These are phyloP conservation scores for Pollimyrus isidori DNA, from an alignment of 2,113 vertebrate species.

Conservation along the genomic window DNA sequence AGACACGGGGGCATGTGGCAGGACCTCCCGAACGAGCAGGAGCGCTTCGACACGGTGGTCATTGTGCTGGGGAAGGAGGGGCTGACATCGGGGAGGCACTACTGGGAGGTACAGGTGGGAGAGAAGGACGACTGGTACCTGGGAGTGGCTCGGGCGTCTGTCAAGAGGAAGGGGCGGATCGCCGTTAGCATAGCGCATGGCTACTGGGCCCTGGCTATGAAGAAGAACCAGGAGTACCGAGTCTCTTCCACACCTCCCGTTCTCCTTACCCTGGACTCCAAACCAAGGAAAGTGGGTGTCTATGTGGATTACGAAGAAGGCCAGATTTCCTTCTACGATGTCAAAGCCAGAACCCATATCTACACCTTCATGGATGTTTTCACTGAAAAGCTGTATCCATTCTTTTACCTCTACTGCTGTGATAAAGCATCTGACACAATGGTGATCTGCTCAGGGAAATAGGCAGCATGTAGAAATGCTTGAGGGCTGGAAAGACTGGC, in stretches of 20 bases:
- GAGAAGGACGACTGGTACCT: conserved; percentile 70
- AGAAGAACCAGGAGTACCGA: conserved; percentile 59
- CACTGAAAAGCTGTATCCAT: conserved; percentile 69
- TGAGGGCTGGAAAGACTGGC: conserved; percentile 13
- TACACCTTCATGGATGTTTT: conserved; percentile 72
- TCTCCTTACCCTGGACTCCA: conserved; percentile 51
- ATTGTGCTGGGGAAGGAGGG: conserved; percentile 53
- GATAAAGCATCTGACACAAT: conserved; percentile 65
- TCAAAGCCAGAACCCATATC: conserved; percentile 57
- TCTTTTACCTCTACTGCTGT: conserved; percentile 73
- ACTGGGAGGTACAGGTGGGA: conserved; percentile 68
- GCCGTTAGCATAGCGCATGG: conserved; percentile 57
- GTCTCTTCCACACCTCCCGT: conserved; percentile 52
- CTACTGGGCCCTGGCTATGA: conserved; percentile 69
- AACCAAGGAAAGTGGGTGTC: conserved; percentile 65
- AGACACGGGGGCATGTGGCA: conserved; percentile 62
- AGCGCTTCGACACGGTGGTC: conserved; percentile 64
- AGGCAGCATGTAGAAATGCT: conserved; percentile 13
- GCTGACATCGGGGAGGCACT: conserved; percentile 55
- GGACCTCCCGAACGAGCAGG: conserved; percentile 53
- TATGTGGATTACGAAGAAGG: conserved; percentile 80
- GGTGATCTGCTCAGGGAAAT: conserved; percentile 44
- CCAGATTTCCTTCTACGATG: conserved; percentile 75
- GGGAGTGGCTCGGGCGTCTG: conserved; percentile 54
- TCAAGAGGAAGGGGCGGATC: conserved; percentile 63